A percentile compares a stretch with the other conserved stretches of the same genome.
phyloP scores from a whole-genome alignment of 2,888 invertebrate species.

The Bugulina stolonifera region DNA sequence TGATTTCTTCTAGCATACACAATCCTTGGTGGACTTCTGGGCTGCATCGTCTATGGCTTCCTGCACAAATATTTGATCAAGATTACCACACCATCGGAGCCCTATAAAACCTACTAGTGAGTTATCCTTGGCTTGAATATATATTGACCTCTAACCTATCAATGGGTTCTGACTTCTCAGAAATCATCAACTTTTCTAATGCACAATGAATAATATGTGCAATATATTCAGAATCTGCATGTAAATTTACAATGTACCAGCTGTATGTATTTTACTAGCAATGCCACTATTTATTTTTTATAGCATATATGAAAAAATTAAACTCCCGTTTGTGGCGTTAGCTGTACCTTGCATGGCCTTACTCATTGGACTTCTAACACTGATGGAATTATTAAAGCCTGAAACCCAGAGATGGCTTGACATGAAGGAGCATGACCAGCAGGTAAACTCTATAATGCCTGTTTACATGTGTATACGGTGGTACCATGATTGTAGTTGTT shows the following conservation, averaged over 20 bases:
- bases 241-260: too few relatives aligned
- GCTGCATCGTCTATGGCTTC: constrained; percentile 40
- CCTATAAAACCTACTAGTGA: constrained; percentile 36
- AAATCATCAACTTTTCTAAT: too few relatives aligned
- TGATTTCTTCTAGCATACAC: constrained; percentile 37
- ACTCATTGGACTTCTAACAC: constrained; percentile 33
- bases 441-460: too few relatives aligned
- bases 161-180: too few relatives aligned
- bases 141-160: too few relatives aligned
- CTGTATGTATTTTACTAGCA: too few relatives aligned
- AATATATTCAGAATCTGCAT: too few relatives aligned
- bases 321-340: constrained; percentile 35
- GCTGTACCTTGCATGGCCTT: constrained; percentile 37
- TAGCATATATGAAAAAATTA: constrained; percentile 35
- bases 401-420: background rate
- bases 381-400: constrained; percentile 39
- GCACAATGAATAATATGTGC: too few relatives aligned
- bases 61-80: constrained; percentile 34
- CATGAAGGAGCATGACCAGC: background rate
- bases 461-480: too few relatives aligned
- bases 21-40: constrained; percentile 38
- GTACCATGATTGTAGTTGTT: too few relatives aligned
- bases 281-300: background rate
- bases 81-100: constrained; percentile 34
- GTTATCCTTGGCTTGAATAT: too few relatives aligned